Conservation (phyloP, 2,113 vertebrate species). For the Erythrolamprus reginae region DNA sequence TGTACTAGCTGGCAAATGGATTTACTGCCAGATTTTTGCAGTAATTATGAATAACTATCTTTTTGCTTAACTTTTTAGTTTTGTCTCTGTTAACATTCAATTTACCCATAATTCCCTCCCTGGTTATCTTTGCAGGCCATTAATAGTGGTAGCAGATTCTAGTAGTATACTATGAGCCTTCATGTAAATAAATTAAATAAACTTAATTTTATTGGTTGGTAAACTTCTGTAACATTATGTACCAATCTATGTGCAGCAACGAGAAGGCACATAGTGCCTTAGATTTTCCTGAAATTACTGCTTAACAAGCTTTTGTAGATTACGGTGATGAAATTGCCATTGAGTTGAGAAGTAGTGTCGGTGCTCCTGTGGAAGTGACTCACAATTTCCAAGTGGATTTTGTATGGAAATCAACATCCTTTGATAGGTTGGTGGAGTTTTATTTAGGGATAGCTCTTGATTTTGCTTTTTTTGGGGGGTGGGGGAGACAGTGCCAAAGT, state of each 20-base stretch:
- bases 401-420: constrained; percentile 98
- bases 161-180: not conserved
- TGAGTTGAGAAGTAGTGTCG: constrained; percentile 92
- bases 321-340: constrained; percentile 99
- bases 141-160: not conserved
- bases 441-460: not conserved
- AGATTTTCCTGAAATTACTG: constrained; percentile 47
- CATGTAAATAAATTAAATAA: too few species aligned
- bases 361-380: constrained; percentile 92
- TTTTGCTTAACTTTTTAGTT: too few species aligned
- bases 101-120: not conserved
- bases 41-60: not conserved
- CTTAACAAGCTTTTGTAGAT: constrained; percentile 83
- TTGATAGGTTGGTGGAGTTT: constrained; percentile 80
- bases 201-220: too few species aligned
- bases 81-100: not conserved
- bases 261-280: constrained; percentile 13
- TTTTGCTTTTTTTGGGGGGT: not conserved
- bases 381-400: constrained; percentile 99
- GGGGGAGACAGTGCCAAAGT: too few species aligned
- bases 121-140: not conserved
- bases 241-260: not conserved
- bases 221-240: not conserved
- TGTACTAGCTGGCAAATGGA: not conserved
- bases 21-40: not conserved